Percentiles rank a stretch among this genome's conserved stretches.
Conservation (phyloP, 2,797 vertebrate genomes). For the Tiaroga cobitis region DNA sequence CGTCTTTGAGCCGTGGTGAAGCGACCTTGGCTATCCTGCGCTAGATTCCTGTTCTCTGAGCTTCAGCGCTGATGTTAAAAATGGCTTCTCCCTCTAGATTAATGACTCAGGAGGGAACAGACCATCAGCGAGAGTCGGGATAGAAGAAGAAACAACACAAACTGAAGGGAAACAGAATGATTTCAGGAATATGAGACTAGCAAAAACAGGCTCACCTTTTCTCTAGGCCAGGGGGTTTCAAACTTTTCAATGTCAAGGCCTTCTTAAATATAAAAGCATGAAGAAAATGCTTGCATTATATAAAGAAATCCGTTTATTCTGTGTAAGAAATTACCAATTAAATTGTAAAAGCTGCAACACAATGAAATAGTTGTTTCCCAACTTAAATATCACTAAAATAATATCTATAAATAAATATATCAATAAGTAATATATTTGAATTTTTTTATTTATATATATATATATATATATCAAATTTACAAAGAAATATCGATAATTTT, state of each 20-base stretch:
- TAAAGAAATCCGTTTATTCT: not conserved
- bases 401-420: no score
- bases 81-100: constrained; percentile 61
- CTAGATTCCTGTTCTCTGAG: constrained; percentile 51
- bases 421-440: no score
- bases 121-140: constrained; percentile 40
- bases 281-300: not conserved
- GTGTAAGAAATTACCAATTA: not conserved
- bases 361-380: not conserved
- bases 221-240: not conserved
- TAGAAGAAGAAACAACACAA: constrained; percentile 15
- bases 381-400: not conserved
- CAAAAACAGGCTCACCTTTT: not conserved
- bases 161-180: not conserved
- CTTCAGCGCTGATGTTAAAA: constrained; percentile 58
- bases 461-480: no score
- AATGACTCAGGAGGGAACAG: constrained; percentile 53
- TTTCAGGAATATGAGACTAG: not conserved
- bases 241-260: not conserved
- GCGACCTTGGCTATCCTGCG: constrained; percentile 51
- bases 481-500: no score
- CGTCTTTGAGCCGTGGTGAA: constrained; percentile 53
- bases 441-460: no score
- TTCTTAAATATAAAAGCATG: not conserved
- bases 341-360: not conserved